These are phyloP conservation scores for Nephrotoma flavescens DNA, from an alignment of 2,888 invertebrate genomes.

Conservation along the genomic window DNA sequence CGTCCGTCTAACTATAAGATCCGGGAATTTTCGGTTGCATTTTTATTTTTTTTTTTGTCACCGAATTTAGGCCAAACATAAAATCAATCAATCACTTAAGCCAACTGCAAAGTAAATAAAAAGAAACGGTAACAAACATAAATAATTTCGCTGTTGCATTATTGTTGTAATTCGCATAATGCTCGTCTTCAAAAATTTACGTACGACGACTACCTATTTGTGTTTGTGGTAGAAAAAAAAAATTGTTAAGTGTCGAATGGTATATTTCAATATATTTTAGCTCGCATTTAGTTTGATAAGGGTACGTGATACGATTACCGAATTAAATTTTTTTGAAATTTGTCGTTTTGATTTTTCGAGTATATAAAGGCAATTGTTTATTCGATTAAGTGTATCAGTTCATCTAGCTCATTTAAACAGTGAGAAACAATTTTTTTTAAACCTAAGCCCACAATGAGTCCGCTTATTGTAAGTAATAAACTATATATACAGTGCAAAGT, in stretches of 20 bases:
- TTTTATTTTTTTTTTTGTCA: not conserved
- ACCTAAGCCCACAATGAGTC: constrained; percentile 31
- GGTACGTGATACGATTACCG: not conserved
- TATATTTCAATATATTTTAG: not conserved
- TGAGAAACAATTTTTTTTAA: constrained; percentile 19
- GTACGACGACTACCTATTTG: not conserved
- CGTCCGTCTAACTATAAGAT: too few relatives aligned
- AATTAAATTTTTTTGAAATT: not conserved
- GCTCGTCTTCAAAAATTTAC: not conserved
- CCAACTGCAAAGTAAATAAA: not conserved
- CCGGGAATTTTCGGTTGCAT: not conserved
- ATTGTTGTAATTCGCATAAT: not conserved
- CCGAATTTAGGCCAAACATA: not conserved
- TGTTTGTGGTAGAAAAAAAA: not conserved
- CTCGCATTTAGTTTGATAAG: constrained; percentile 1
- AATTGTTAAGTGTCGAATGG: constrained; percentile 1
- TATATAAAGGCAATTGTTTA: constrained; percentile 24
- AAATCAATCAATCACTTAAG: not conserved
- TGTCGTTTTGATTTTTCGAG: not conserved
- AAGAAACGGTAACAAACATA: not conserved
- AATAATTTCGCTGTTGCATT: not conserved
- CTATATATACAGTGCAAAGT: not conserved
- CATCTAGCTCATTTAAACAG: constrained; percentile 31
- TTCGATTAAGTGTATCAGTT: constrained; percentile 30
- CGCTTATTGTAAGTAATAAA: constrained; percentile 29